Base-by-base conservation (phyloP, 35 echinoderm and acorn worm species). In the Ophioderma brevispina region DNA sequence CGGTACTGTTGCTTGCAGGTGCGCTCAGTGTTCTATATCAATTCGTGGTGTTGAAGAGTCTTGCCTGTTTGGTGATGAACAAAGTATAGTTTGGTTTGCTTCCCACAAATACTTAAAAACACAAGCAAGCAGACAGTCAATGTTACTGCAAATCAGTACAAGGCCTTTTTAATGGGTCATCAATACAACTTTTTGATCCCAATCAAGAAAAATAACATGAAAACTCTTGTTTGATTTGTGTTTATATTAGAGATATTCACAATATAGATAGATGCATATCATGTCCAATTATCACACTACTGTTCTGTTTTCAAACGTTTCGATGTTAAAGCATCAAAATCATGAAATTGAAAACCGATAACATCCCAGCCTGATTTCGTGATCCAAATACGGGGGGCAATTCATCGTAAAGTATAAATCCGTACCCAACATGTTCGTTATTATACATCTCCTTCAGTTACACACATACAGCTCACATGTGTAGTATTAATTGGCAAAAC, bases 141-240 rank as follows among this genome's bases (percentile, higher is more conserved):
- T 25, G 4, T 70, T 70, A 70, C 59, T 70, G 59, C 59, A 70
- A 70, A 70, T 70, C 59, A 70, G 59, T 70, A 70, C 59, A 70
- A 70, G 59, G 15, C 59, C 59, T 30, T 70, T n/a, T 70, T 70
- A 70, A 25, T 70, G 59, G 59, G 59, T 30, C 59, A 70, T 13
- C 23, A 18, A 70, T 30, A 70, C 2, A 30, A 30, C 2, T 25
- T 52, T 70, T 70, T 70, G 59, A 70, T 70, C 59, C 59, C 59
- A 70, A 2, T 70, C 59, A 6, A 70, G 46, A 70, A 70, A 70
- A 70, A 70, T 70, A 70, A 70, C 59, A 70, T 25, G 17, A 70
- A 70, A 70, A 70, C 59, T 70, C 41, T 46, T 46, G 41, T 46
- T 46, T 70, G 59, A 70, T 70, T 70, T 30, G 28, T 25, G 4